Conservation (phyloP, 2,888 invertebrate genomes). For the Diachrysia chrysitis region DNA sequence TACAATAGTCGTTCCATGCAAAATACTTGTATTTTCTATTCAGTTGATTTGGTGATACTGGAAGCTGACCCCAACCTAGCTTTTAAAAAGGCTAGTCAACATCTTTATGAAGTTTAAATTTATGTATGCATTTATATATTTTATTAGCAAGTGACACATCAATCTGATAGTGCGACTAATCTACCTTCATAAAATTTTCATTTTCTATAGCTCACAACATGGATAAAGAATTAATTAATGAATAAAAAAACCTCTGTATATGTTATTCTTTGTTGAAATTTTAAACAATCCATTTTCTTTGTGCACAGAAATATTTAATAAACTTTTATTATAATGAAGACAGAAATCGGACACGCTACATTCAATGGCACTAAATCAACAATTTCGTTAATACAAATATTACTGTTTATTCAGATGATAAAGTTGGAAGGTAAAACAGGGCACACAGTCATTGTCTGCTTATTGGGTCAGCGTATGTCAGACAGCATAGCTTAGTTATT, state of each 20-base stretch:
- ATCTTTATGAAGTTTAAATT: too few species aligned
- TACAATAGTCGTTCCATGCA: too few species aligned
- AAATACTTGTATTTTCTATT: too few species aligned
- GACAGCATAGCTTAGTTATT: conserved; percentile 20
- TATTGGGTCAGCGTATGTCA: conserved; percentile 44
- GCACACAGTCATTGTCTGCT: conserved; percentile 51
- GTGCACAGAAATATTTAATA: neutral
- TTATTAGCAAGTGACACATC: too few species aligned
- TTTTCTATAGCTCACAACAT: too few species aligned
- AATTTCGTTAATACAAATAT: conserved; percentile 27
- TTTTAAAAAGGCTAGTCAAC: neutral
- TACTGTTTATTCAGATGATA: conserved; percentile 51
- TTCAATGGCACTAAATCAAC: conserved; percentile 16
- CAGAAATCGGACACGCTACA: neutral
- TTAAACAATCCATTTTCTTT: neutral
- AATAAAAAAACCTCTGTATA: too few species aligned
- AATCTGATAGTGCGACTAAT: too few species aligned
- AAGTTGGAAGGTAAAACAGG: conserved; percentile 45
- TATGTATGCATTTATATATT: too few species aligned
- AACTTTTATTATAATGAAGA: neutral
- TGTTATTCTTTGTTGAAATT: neutral
- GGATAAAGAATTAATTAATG: too few species aligned
- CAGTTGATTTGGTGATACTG: too few species aligned
- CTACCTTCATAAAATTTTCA: too few species aligned
- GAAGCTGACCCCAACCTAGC: neutral